Conservation (phyloP, 2,888 invertebrate species). For the Yponomeuta evonymella region DNA sequence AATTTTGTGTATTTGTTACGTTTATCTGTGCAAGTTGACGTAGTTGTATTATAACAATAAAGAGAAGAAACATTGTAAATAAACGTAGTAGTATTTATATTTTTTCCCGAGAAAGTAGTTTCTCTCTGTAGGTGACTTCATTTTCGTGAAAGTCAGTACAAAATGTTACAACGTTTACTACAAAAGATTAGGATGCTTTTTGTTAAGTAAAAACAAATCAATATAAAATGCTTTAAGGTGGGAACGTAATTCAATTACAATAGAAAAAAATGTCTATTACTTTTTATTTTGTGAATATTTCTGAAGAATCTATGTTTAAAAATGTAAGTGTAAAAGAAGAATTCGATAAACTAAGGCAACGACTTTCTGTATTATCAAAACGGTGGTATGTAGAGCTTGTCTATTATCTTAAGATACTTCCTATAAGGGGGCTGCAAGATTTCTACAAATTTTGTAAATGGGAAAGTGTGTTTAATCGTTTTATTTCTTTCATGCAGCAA, state of each 20-base stretch:
- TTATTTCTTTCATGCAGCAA: too few relatives aligned
- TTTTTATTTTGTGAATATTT: constrained; percentile 60
- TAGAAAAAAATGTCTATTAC: constrained; percentile 20
- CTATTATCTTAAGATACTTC: too few relatives aligned
- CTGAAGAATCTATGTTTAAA: not conserved
- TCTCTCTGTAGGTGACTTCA: not conserved
- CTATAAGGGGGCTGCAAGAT: too few relatives aligned
- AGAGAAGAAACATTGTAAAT: constrained; percentile 9
- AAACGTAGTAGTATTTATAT: not conserved
- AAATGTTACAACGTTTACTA: not conserved
- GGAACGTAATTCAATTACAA: constrained; percentile 61
- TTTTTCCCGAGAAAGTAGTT: not conserved
- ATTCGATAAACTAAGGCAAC: not conserved
- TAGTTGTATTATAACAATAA: constrained; percentile 35
- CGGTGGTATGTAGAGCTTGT: not conserved
- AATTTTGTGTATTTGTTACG: constrained; percentile 40
- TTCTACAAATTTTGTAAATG: too few relatives aligned
- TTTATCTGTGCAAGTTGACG: constrained; percentile 47
- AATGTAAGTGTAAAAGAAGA: not conserved
- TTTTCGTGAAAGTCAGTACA: not conserved
- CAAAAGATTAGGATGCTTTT: not conserved
- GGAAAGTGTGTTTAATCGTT: too few relatives aligned
- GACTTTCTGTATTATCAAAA: not conserved
- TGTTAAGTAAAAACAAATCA: too few relatives aligned
- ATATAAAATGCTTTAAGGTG: not conserved